These are phyloP conservation scores for Ailuropoda melanoleuca DNA, from an alignment of 2,113 vertebrate species.

Conservation along the genomic window DNA sequence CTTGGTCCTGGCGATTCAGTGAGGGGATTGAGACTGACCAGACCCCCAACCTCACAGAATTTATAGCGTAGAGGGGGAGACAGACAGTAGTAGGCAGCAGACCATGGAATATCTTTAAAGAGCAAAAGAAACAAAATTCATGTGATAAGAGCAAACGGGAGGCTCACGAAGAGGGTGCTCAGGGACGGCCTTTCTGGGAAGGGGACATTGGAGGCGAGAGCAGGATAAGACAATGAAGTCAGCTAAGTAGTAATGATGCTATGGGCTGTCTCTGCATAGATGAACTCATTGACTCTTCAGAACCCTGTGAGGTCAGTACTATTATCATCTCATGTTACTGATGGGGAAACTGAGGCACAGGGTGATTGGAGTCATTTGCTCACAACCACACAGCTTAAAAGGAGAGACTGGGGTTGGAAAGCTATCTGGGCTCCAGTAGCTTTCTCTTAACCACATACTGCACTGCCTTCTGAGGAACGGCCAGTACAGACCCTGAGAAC, in stretches of 20 bases:
- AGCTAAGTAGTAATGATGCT: not conserved
- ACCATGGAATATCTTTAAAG: not conserved
- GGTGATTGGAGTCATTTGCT: not conserved
- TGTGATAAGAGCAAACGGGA: not conserved
- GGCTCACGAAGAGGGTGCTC: not conserved
- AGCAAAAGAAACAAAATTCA: not conserved
- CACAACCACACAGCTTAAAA: not conserved
- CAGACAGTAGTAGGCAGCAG: not conserved
- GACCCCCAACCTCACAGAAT: not conserved
- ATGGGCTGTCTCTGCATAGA: not conserved
- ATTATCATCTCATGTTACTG: not conserved
- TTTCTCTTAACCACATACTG: not conserved
- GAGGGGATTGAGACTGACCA: not conserved
- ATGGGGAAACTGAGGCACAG: not conserved
- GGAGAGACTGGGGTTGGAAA: not conserved
- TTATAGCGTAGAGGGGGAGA: not conserved
- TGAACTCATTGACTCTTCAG: not conserved
- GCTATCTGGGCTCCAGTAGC: not conserved
- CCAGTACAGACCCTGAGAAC: not conserved
- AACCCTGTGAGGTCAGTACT: not conserved
- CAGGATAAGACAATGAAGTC: not conserved
- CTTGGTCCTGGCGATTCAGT: not conserved
- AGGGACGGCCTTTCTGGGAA: not conserved
- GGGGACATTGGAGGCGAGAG: not conserved
- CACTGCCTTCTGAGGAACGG: not conserved